phyloP scores from a whole-genome alignment of 2,113 vertebrate genomes.

The Choloepus hoffmanni region DNA sequence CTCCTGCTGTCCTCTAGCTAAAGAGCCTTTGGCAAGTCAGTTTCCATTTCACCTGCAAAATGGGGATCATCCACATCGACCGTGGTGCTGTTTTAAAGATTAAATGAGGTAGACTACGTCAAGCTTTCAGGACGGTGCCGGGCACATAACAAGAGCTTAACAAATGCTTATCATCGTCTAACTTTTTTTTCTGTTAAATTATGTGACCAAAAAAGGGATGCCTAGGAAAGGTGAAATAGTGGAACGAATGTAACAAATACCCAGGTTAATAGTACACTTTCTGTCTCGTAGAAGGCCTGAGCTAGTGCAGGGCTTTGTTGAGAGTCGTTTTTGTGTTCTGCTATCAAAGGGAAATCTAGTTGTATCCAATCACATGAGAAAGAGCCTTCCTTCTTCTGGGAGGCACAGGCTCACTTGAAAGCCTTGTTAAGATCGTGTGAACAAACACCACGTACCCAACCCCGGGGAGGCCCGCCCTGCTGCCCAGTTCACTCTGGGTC shows the following conservation, averaged over 20 bases:
- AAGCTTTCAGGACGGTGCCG: neutral
- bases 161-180: neutral
- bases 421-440: neutral
- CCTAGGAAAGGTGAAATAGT: neutral
- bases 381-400: neutral
- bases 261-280: neutral
- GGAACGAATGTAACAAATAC: neutral
- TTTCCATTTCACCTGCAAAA: neutral
- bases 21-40: neutral
- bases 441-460: neutral
- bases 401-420: constrained; percentile 48
- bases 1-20: neutral
- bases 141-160: neutral
- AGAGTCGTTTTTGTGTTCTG: neutral
- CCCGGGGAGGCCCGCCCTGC: neutral
- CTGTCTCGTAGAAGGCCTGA: neutral
- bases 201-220: neutral
- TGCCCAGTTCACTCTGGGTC: neutral
- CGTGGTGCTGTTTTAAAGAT: neutral
- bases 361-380: neutral
- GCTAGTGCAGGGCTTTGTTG: neutral
- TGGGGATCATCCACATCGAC: neutral
- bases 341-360: neutral
- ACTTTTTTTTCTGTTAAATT: neutral
- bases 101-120: neutral